Conservation (phyloP, 2,797 vertebrate species). For the Agapornis canus region DNA sequence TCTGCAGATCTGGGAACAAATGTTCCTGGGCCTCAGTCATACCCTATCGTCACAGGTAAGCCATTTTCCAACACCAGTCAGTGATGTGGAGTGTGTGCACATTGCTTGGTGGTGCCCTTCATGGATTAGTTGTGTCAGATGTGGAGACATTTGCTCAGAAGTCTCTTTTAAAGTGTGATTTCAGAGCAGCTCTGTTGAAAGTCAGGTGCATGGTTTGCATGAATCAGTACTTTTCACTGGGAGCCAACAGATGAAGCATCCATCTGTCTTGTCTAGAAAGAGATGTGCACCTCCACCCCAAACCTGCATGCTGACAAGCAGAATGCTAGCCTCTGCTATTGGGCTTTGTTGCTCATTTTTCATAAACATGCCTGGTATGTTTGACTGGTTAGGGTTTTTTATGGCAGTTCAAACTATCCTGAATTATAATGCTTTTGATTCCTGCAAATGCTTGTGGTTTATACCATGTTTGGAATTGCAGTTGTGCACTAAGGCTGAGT, state of each 20-base stretch:
- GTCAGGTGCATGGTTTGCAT: neutral
- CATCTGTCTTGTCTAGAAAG: neutral
- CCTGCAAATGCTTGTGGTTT: neutral
- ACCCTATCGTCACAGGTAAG: conserved; percentile 95
- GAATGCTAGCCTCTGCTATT: neutral
- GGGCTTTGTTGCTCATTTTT: neutral
- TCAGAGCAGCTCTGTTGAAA: neutral
- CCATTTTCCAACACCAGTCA: rapidly evolving
- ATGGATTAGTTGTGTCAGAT: neutral
- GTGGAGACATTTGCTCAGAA: neutral
- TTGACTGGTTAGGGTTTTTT: neutral
- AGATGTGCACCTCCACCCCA: neutral
- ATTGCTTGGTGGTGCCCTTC: neutral
- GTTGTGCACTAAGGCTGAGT: neutral
- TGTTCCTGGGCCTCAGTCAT: conserved; percentile 92
- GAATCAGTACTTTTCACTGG: neutral
- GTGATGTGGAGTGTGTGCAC: neutral
- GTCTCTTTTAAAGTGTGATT: neutral
- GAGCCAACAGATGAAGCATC: neutral
- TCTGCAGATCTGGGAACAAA: conserved; percentile 90
- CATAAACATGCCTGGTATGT: neutral
- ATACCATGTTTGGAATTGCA: neutral
- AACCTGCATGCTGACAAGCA: neutral
- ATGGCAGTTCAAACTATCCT: neutral
- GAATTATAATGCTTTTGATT: neutral